A percentile compares a stretch with the other conserved stretches of the same genome.
phyloP scores from a whole-genome alignment of 2,888 invertebrate genomes.

The Polydrusus tereticollis region DNA sequence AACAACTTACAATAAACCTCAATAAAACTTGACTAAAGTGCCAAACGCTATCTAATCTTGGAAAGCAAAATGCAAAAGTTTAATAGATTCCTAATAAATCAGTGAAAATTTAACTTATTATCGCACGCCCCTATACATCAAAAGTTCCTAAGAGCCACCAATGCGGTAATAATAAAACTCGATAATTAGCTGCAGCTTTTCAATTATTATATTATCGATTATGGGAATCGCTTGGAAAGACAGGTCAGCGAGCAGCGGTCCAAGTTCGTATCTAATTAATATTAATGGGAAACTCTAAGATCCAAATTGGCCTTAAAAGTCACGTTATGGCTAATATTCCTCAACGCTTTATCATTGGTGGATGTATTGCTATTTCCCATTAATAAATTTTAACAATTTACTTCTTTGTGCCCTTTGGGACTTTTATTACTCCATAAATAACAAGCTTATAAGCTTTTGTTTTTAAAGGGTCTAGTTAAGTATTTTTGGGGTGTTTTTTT shows the following conservation, averaged over 20 bases:
- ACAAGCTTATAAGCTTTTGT: conserved; percentile 48
- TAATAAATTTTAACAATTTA: conserved; percentile 49
- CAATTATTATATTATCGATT: conserved; percentile 59
- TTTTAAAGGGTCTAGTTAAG: conserved; percentile 29
- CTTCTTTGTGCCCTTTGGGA: conserved; percentile 40
- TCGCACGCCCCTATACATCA: too few species aligned
- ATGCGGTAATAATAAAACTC: background rate
- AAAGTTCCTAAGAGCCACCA: too few species aligned
- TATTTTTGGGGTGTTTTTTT: conserved; percentile 32
- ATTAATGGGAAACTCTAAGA: conserved; percentile 56
- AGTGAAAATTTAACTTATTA: too few species aligned
- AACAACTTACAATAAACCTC: too few species aligned
- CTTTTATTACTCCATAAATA: conserved; percentile 49
- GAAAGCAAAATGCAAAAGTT: too few species aligned
- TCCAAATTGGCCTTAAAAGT: conserved; percentile 59
- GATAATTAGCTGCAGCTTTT: conserved; percentile 49
- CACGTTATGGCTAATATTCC: conserved; percentile 58
- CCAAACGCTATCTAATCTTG: too few species aligned
- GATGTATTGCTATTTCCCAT: conserved; percentile 46
- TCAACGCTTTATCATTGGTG: conserved; percentile 48
- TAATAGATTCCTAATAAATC: too few species aligned
- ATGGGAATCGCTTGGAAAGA: conserved; percentile 26
- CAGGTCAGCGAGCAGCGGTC: conserved; percentile 56
- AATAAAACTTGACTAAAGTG: too few species aligned
- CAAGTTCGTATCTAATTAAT: conserved; percentile 58